Evolutionary conservation across 2,113 vertebrate genomes (phyloP), one percentile per base, ranked within the genome.

Genomic region (Sphaerodactylus townsendi): DNA sequence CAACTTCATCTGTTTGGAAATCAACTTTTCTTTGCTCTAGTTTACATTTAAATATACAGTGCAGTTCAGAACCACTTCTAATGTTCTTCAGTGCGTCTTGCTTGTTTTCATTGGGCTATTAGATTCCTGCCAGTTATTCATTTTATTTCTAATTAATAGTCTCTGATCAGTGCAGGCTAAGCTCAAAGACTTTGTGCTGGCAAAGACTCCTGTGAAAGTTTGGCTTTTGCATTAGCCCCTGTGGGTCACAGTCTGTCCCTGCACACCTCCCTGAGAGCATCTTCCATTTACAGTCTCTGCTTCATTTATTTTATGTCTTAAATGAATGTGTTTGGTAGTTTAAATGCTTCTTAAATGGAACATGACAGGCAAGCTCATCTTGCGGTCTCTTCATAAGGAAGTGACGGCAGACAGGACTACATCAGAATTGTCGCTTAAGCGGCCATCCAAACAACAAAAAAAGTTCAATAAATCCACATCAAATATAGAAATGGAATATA

Each of bases 401-500:
- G 87, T 89, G 88, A 88, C 5, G 50, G 87, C 88, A 66, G 2
- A 0, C 76, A 77, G 81, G 88, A 86, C 82, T 56, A 85, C 76
- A 87, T 66, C 86, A 74, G 85, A 76, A 85, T 82, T 53, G 53
- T 37, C 76, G 83, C 83, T 86, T 84, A 68, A 3, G 1, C 2
- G 5, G 14, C 46, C 84, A 33, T 86, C 74, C 82, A 82, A 72
- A 73, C 30, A 68, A 50, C n/a, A n/a, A 50, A 50, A 50, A 50
- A 84, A 87, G 17, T 71, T 82, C 85, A 69, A 81, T 77, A 85
- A 94, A 37, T 92, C 85, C 87, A 48, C 35, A 35, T 91, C 80
- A 83, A 93, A 87, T 30, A 56, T 21, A 81, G 82, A 84, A 89
- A 86, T 48, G 90, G 83, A 91, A 94, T 83, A 86, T 84, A 77